A percentile compares a stretch with the other conserved stretches of the same genome.
These are phyloP conservation scores for Formicarius rufipectus DNA, from an alignment of 2,113 vertebrate genomes.

Conservation along the genomic window DNA sequence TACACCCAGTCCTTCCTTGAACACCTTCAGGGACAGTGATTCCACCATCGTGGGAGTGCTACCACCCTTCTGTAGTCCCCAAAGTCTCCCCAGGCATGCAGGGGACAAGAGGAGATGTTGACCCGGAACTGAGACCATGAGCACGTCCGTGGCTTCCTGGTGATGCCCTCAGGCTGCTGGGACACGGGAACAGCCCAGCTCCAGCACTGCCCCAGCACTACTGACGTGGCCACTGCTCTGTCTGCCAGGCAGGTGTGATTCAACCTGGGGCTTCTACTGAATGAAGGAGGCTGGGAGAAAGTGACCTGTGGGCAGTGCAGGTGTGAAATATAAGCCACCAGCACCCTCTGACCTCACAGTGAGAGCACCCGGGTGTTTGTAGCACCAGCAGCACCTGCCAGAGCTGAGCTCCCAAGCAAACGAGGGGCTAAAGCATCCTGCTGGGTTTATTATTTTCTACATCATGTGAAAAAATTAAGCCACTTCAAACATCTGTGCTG, in stretches of 20 bases:
- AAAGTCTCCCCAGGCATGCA: fast-evolving
- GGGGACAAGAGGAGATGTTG: background rate
- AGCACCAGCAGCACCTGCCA: background rate
- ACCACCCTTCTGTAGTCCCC: fast-evolving
- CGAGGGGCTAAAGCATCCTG: fast-evolving
- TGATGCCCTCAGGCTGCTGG: fast-evolving
- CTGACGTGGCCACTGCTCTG: fast-evolving
- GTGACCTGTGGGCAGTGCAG: background rate
- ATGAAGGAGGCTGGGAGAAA: background rate
- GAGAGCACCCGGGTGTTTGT: fast-evolving
- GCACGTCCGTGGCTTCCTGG: fast-evolving
- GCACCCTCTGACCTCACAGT: background rate
- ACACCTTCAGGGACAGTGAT: background rate
- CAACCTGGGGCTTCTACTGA: background rate
- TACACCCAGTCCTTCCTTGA: fast-evolving
- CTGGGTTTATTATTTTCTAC: background rate
- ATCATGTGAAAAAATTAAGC: background rate
- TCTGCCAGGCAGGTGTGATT: fast-evolving
- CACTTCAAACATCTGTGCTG: background rate
- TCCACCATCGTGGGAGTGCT: background rate
- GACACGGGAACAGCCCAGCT: background rate
- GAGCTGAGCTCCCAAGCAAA: background rate
- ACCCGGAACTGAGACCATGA: fast-evolving
- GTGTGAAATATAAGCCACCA: background rate
- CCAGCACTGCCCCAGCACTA: background rate